These are phyloP conservation scores for Pegoplata infirma DNA, from an alignment of 2,888 invertebrate species.

Conservation along the genomic window DNA sequence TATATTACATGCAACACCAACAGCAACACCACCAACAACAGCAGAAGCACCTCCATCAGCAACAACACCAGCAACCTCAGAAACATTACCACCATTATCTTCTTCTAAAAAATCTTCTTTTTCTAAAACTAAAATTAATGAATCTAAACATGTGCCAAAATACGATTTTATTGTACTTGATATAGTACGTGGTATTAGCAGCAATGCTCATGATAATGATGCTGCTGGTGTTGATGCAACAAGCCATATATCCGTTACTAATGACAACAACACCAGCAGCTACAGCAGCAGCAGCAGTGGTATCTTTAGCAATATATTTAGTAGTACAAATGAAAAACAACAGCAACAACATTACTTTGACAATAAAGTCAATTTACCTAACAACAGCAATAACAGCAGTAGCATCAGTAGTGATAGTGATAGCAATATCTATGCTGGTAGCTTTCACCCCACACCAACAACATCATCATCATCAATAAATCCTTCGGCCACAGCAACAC, in stretches of 20 bases:
- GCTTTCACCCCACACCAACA: conserved; percentile 13
- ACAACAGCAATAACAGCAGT: neutral
- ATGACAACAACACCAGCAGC: conserved; percentile 55
- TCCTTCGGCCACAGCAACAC: conserved; percentile 6
- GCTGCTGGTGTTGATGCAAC: conserved; percentile 33
- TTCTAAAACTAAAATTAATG: conserved; percentile 15
- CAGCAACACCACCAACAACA: neutral
- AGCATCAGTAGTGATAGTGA: neutral
- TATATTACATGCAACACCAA: conserved; percentile 37
- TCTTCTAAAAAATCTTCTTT: conserved; percentile 10
- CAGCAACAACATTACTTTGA: conserved; percentile 1
- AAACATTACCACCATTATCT: neutral
- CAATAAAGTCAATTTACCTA: conserved; percentile 3
- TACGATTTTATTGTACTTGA: conserved; percentile 78
- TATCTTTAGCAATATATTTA: conserved; percentile 18
- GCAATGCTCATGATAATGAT: conserved; percentile 16
- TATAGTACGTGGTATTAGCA: conserved; percentile 68
- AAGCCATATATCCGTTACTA: conserved; percentile 15
- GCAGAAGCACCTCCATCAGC: neutral
- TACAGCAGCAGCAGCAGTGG: conserved; percentile 37
- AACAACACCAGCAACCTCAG: neutral
- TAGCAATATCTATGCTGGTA: neutral
- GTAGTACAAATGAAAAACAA: conserved; percentile 18
- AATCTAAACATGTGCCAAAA: conserved; percentile 66
- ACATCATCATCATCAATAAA: conserved; percentile 35